Evolutionary conservation across 2,797 vertebrate species (phyloP).

Genomic region (Lepilemur septentrionalis): DNA sequence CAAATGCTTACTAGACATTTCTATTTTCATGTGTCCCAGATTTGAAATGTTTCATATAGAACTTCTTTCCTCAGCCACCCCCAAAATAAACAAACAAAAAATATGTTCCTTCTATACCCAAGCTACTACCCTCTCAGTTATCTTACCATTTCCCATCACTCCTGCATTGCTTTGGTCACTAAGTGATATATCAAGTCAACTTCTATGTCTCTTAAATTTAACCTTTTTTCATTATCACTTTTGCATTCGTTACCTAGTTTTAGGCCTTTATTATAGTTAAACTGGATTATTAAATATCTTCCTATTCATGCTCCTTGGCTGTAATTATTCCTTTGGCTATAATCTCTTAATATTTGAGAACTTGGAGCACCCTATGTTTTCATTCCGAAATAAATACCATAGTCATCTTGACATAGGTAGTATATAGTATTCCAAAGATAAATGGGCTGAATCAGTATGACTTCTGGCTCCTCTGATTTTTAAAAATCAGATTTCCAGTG

Average conservation of each 20-base stretch:
- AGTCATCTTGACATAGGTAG: not conserved
- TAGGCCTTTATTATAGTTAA: not conserved
- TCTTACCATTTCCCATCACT: not conserved
- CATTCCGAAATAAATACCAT: conserved; percentile 17
- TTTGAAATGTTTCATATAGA: not conserved
- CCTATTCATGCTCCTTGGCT: not conserved
- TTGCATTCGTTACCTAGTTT: not conserved
- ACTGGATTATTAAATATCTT: not conserved
- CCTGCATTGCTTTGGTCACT: not conserved
- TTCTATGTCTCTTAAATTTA: not conserved
- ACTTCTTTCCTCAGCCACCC: not conserved
- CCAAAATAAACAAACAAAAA: not conserved
- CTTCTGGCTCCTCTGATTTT: not conserved
- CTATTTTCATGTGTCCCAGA: not conserved
- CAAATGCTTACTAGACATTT: not conserved
- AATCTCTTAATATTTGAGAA: conserved; percentile 39
- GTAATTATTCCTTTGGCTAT: not conserved
- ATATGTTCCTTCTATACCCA: not conserved
- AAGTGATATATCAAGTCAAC: not conserved
- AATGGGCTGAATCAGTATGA: not conserved
- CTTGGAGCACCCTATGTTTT: not conserved
- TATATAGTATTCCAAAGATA: not conserved
- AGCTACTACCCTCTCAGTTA: not conserved
- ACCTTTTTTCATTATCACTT: not conserved
- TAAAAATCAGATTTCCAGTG: conserved; percentile 22